Evolutionary conservation across 2,888 invertebrate genomes (phyloP), one percentile per base, ranked within the genome.

Genomic region (Pelosia muscerda): DNA sequence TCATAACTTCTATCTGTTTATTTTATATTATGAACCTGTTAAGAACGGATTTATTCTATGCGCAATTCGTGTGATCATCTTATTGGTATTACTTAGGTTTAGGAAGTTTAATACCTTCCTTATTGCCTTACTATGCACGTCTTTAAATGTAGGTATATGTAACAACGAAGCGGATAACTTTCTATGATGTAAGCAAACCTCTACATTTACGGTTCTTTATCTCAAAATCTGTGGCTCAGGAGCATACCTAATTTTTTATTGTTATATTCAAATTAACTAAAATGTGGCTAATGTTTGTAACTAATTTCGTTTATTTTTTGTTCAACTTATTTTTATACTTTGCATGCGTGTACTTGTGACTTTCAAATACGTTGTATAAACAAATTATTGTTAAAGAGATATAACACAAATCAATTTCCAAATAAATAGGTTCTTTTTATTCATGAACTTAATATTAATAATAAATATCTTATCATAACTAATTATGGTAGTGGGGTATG

Each of bases 401-500:
- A 22, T 9, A 54, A 54, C 54, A 62, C 22, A 54, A 22, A 23
- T 62, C 3, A 23, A 23, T 53, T 22, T 26, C 9, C 19, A 31
- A 2, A 26, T 1, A 49, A 42, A 6, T 60, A 19, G 2, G 10
- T 38, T 6, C 13, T 8, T 11, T 57, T 57, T 61, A 79, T 72
- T 79, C 69, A 57, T 38, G 8, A n/a, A 64, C 28, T 19, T 34
- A 63, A 22, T 58, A 28, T 61, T 53, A 28, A 10, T 19, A 59
- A 65, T 65, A 65, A 61, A 58, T 65, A 28, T 60, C 9, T 53
- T 60, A 57, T 22, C 34, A 69, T 73, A 75, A 83, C 54, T 84
- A 79, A 58, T 83, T 79, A 56, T 83, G 65, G 38, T 79, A 75
- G 67, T 84, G 75, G 13, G 84, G 79, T 65, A 55, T 22, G n/a